Conservation (phyloP, 2,888 invertebrate species). For the Galerucella calmariensis region DNA sequence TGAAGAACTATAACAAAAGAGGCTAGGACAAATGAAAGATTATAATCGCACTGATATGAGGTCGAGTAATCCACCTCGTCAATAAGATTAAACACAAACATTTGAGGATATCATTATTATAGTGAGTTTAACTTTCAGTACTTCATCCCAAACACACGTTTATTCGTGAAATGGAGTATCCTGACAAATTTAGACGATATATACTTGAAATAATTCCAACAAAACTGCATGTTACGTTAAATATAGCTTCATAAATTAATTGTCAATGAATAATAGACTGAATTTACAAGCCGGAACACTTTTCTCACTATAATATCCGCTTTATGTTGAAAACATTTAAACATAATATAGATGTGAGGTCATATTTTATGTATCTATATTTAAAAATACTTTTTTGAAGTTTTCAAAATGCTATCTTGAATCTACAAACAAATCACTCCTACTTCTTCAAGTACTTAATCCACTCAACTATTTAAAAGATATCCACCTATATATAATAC, state of each 20-base stretch:
- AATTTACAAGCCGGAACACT: neutral
- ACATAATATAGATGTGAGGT: neutral
- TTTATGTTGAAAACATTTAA: neutral
- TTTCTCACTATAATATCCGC: neutral
- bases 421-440: neutral
- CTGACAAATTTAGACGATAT: neutral
- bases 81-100: too few relatives aligned
- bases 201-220: neutral
- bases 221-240: neutral
- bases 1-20: too few relatives aligned
- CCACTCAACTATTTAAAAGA: too few relatives aligned
- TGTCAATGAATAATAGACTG: neutral
- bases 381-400: neutral
- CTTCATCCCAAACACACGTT: too few relatives aligned
- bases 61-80: too few relatives aligned
- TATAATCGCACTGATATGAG: too few relatives aligned
- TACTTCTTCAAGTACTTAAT: too few relatives aligned
- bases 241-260: neutral
- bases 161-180: neutral
- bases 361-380: neutral
- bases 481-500: too few relatives aligned
- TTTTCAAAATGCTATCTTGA: neutral
- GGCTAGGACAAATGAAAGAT: too few relatives aligned
- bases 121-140: too few relatives aligned
- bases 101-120: too few relatives aligned